Evolutionary conservation across 2,113 vertebrate genomes (phyloP).

Genomic region (Tringa solitaria): DNA sequence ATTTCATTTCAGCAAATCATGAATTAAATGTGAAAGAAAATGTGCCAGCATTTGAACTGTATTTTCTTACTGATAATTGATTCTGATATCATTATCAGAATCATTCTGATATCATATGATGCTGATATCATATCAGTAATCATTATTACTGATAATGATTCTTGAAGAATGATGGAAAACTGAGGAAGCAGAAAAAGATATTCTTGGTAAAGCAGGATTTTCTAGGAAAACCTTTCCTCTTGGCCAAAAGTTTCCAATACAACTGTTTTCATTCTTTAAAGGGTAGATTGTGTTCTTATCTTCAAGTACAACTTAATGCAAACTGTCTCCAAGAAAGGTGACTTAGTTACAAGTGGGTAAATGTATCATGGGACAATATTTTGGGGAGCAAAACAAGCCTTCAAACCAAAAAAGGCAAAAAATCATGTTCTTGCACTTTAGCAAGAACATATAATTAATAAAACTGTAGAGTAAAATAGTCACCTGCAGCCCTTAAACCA

Average conservation of each 20-base stretch:
- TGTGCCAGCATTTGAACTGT: background rate
- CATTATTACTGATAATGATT: background rate
- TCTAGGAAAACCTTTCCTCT: background rate
- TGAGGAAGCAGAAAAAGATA: background rate
- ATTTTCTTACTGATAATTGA: background rate
- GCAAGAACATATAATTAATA: background rate
- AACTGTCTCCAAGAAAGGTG: background rate
- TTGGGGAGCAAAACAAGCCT: rapidly evolving
- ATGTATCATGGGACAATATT: background rate
- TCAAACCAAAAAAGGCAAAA: background rate
- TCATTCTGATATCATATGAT: too few relatives aligned
- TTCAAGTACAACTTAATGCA: background rate
- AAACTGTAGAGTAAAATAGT: background rate
- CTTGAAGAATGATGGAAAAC: background rate
- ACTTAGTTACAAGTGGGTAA: background rate
- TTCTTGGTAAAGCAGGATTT: background rate
- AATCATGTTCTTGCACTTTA: background rate
- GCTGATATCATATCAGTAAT: too few relatives aligned
- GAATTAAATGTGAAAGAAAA: background rate
- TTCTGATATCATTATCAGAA: too few relatives aligned
- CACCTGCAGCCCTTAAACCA: background rate
- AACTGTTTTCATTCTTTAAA: background rate
- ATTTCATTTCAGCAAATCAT: background rate
- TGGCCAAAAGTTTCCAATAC: background rate
- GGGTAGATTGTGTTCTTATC: background rate